Conservation (phyloP, 2,113 vertebrate genomes). For the Saccopteryx leptura region DNA sequence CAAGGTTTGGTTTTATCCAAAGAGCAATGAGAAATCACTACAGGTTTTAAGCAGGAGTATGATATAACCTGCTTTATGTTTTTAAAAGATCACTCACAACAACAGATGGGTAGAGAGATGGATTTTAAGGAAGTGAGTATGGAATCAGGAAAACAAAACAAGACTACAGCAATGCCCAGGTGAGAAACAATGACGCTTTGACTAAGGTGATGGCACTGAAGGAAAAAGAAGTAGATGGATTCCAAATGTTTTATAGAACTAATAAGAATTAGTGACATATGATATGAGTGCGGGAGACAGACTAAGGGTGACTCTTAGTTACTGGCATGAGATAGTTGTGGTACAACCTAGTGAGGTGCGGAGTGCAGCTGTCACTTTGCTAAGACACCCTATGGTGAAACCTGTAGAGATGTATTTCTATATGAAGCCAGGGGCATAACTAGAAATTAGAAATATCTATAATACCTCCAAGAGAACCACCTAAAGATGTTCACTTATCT, state of each 20-base stretch:
- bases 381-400: background rate
- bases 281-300: background rate
- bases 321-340: background rate
- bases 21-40: background rate
- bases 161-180: background rate
- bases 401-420: background rate
- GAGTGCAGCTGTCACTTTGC: background rate
- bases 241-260: background rate
- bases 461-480: slow-evolving; percentile 28
- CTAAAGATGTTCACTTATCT: slow-evolving; percentile 61
- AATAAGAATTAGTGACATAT: background rate
- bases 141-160: background rate
- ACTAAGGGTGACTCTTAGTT: background rate
- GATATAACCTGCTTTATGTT: background rate
- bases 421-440: slow-evolving; percentile 16
- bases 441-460: slow-evolving; percentile 65
- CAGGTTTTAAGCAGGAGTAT: background rate
- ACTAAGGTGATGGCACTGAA: background rate
- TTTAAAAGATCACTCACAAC: background rate
- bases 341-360: background rate
- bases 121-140: background rate
- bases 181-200: background rate
- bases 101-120: background rate
- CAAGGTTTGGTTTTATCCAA: background rate
- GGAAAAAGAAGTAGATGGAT: background rate